phyloP scores from a whole-genome alignment of 2,797 vertebrate genomes.

The Gymnodraco acuticeps region DNA sequence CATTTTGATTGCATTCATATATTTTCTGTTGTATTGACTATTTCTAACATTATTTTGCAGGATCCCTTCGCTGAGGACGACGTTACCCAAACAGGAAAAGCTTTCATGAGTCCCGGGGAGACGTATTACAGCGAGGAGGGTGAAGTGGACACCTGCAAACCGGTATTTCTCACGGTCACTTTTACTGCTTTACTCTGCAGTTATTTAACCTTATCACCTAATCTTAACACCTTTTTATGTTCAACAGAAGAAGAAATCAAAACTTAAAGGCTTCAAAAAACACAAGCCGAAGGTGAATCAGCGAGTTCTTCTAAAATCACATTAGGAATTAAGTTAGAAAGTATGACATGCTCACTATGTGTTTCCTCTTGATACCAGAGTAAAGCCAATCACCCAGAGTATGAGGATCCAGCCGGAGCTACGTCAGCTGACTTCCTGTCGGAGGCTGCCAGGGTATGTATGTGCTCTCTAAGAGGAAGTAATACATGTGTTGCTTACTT shows the following conservation, averaged over 20 bases:
- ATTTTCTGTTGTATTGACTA: background rate
- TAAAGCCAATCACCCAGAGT: slow-evolving; percentile 29
- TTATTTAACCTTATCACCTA: background rate
- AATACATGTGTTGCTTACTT: background rate
- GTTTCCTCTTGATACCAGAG: slow-evolving; percentile 37
- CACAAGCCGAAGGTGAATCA: slow-evolving; percentile 57
- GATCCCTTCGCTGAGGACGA: slow-evolving; percentile 45
- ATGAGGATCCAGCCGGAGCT: slow-evolving; percentile 61
- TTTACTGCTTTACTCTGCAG: fast-evolving
- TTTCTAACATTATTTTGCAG: slow-evolving; percentile 22
- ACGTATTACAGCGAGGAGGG: slow-evolving; percentile 34
- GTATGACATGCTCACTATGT: fast-evolving
- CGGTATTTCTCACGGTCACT: slow-evolving; percentile 33
- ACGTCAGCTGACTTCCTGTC: slow-evolving; percentile 68
- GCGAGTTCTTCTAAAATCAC: background rate
- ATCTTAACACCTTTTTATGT: background rate
- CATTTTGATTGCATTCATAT: too few relatives aligned
- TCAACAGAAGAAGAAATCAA: slow-evolving; percentile 64
- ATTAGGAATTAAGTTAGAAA: background rate
- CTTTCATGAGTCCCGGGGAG: slow-evolving; percentile 15
- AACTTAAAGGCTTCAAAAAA: slow-evolving; percentile 52
- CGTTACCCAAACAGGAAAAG: background rate
- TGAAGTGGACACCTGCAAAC: slow-evolving; percentile 54
- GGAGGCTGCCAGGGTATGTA: slow-evolving; percentile 79
- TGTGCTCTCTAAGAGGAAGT: background rate